Base-by-base conservation (phyloP, 2,797 vertebrate genomes). In the Myripristis jacobus region DNA sequence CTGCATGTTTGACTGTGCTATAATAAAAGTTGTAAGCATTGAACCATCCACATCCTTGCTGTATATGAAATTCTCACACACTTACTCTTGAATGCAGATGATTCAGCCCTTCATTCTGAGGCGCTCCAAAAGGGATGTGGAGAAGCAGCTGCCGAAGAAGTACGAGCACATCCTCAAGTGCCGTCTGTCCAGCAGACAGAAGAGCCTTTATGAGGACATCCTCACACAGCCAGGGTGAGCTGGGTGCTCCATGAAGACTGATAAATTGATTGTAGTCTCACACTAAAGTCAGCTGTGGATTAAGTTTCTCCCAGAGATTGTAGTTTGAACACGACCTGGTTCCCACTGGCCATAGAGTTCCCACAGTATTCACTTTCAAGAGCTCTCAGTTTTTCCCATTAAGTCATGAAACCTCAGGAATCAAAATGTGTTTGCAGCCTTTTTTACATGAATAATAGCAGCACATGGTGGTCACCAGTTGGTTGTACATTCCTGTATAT, bases 101-200 rank as follows among this genome's bases (percentile, higher is more conserved):
- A 97, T 97, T 75, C 96, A 97, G 51, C 96, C 96, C 0, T 98
- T 98, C 87, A 96, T 97, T 84, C 91, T 97, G 89, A 91, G 95
- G 47, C 95, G 96, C 78, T 96, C 96, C 43, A 97, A 96, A 88
- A 93, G 95, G 59, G 96, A 97, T 0, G 96, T 97, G 24, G 97
- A 97, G 76, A 97, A 98, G 84, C 97, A 97, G 88, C 93, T 97
- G 38, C 94, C 96, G 12, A 97, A 96, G 88, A 97, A 97, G 80
- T 96, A 96, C 0, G 96, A 98, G 47, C 96, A 97, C 22, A 96
- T 97, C 75, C 92, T 98, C 0, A 96, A 98, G 79, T 96, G 96
- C 51, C 94, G 95, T 2, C 94, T 97, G 36, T 98, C 97, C 5
- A 90, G 77, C 66, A 89, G 95, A 62, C 96, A 97, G 77, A 97